phyloP scores from a whole-genome alignment of 2,797 vertebrate genomes.

The Melanotaenia trifasciata region DNA sequence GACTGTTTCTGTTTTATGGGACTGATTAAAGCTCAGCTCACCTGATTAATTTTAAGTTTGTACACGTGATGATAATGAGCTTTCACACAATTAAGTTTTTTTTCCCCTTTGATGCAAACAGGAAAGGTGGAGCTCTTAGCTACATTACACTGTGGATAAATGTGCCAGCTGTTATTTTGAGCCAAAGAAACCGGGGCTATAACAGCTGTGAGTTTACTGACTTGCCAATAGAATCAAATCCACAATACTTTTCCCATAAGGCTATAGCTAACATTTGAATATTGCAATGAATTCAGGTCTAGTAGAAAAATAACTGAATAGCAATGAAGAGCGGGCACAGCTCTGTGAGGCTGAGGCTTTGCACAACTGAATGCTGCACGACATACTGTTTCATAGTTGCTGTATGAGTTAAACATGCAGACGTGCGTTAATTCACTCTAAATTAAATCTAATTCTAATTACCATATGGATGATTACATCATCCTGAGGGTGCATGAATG shows the following conservation, averaged over 20 bases:
- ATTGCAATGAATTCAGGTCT: accelerated
- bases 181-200: neutral
- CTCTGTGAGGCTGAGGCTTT: neutral
- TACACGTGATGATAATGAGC: conserved; percentile 24
- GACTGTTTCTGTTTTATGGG: neutral
- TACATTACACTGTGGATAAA: neutral
- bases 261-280: neutral
- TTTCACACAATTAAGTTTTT: neutral
- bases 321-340: neutral
- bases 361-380: neutral
- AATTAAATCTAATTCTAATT: neutral
- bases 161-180: neutral
- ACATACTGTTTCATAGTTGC: neutral
- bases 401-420: neutral
- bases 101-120: neutral
- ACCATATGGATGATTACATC: neutral
- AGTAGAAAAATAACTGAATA: neutral
- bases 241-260: neutral
- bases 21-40: conserved; percentile 18
- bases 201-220: neutral
- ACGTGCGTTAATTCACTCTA: neutral
- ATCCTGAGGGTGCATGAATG: neutral
- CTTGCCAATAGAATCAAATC: conserved; percentile 2
- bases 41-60: neutral
- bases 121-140: neutral